These are phyloP conservation scores for Caenorhabditis imperialis DNA, from an alignment of 2,888 invertebrate species.

Conservation along the genomic window DNA sequence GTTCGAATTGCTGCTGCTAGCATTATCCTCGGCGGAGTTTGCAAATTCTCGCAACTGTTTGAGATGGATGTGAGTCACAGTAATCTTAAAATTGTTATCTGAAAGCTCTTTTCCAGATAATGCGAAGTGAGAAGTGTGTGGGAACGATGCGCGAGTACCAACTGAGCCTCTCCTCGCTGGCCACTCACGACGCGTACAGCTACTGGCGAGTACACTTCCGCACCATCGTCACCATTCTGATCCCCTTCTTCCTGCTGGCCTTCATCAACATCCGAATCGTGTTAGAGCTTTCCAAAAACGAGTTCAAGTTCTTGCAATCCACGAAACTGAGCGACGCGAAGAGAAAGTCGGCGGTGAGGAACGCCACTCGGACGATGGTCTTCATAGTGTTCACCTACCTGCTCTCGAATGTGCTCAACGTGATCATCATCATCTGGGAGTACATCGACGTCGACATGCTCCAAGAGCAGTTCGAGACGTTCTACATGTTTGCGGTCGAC, in stretches of 20 bases:
- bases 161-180: slow-evolving; percentile 62
- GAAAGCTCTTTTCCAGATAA: slow-evolving; percentile 53
- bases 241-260: slow-evolving; percentile 71
- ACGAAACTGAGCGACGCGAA: slow-evolving; percentile 66
- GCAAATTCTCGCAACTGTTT: slow-evolving; percentile 68
- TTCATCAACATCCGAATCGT: slow-evolving; percentile 72
- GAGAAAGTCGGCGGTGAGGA: slow-evolving; percentile 67
- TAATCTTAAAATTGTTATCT: too few relatives aligned
- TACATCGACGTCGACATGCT: slow-evolving; percentile 67
- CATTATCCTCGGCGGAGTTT: slow-evolving; percentile 68
- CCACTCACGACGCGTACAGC: slow-evolving; percentile 58
- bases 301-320: slow-evolving; percentile 61
- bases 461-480: slow-evolving; percentile 55
- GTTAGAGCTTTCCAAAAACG: slow-evolving; percentile 54
- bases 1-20: slow-evolving; percentile 63
- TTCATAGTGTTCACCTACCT: slow-evolving; percentile 74
- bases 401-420: slow-evolving; percentile 73
- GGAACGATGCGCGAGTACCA: slow-evolving; percentile 71
- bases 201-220: slow-evolving; percentile 64
- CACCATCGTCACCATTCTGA: slow-evolving; percentile 70
- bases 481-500: slow-evolving; percentile 75
- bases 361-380: slow-evolving; percentile 72
- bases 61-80: slow-evolving; percentile 63
- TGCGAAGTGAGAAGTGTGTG: slow-evolving; percentile 56
- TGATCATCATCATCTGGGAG: slow-evolving; percentile 75